Conservation (phyloP, 2,113 vertebrate species). For the Corydoras sp. region DNA sequence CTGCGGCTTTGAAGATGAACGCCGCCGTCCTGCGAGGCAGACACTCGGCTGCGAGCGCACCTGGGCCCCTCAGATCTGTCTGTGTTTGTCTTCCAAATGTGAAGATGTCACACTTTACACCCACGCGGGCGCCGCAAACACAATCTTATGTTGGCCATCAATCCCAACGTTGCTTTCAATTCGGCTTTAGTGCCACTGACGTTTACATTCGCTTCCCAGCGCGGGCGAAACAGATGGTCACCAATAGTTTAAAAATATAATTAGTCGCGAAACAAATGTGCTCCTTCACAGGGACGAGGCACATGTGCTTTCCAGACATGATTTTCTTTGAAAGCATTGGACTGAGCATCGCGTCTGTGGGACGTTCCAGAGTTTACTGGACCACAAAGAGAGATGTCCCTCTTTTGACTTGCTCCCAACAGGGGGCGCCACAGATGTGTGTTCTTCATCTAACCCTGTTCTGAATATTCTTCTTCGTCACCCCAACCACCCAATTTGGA, state of each 20-base stretch:
- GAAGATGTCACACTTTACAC: constrained; percentile 32
- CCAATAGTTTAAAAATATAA: constrained; percentile 30
- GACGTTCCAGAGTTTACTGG: too few relatives aligned
- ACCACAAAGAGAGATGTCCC: too few relatives aligned
- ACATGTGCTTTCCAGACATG: too few relatives aligned
- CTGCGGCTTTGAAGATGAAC: constrained; percentile 10
- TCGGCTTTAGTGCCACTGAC: neutral
- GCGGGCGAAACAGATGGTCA: constrained; percentile 16
- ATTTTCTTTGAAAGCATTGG: too few relatives aligned
- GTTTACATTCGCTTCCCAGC: constrained; percentile 22
- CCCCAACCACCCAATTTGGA: too few relatives aligned
- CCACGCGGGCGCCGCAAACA: constrained; percentile 4
- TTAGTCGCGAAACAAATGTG: too few relatives aligned
- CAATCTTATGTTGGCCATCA: constrained; percentile 13
- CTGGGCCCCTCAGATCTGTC: constrained; percentile 20
- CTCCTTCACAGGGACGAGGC: too few relatives aligned
- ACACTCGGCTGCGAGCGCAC: constrained; percentile 28
- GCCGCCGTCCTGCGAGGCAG: constrained; percentile 30
- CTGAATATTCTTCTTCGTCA: too few relatives aligned
- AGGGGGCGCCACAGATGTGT: too few relatives aligned
- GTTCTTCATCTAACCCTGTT: too few relatives aligned
- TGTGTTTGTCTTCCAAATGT: constrained; percentile 37
- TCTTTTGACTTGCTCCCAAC: too few relatives aligned
- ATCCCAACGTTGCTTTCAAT: constrained; percentile 14
- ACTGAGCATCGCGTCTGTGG: too few relatives aligned